Evolutionary conservation across 2,888 invertebrate genomes (phyloP), one percentile per base, ranked within the genome.

Genomic region (Auanema freiburgensis): DNA sequence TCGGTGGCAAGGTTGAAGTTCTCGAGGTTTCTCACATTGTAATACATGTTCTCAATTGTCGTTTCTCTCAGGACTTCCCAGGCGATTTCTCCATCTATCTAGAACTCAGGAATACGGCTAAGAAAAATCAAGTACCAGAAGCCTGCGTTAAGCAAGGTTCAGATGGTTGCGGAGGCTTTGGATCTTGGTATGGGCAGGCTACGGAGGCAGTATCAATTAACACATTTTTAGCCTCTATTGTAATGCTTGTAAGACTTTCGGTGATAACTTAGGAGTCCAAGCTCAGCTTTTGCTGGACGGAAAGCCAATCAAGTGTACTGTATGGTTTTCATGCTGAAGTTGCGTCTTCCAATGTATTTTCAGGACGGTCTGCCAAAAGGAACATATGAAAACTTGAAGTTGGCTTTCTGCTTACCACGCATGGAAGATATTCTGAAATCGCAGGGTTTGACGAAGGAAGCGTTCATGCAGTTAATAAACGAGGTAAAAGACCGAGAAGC

Each of bases 31-130:
- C 33, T 33, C 33, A 8, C 8, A 5, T 33, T 33, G 4, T 33
- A 33, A 6, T 11, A 3, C 21, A 56, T n/a, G 40, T 23, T 43
- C 16, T 33, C 24, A 21, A 5, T 21, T 4, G 14, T 24, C 14
- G n/a, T 6, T 16, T 16, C 11, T 6, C 50, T 55, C 56, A 76
- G 70, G 82, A 83, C 58, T 80, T 82, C 66, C 68, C 70, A 18
- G 81, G 82, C 41, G 80, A 82, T 50, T 83, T 82, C 66, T 79
- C 79, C 16, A 78, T 82, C 50, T 82, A 79, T 53, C 58, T 82
- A 16, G 82, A 82, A 57, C 63, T 82, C 24, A 71, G 79, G 43
- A 77, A 72, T 51, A 71, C 79, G 10, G 80, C 79, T n/a, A 79
- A 76, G 58, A 80, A 78, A 62, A 75, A 72, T 33, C 69, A 77